phyloP scores from a whole-genome alignment of 1,140 invertebrate species.

The Drosophila truncata region DNA sequence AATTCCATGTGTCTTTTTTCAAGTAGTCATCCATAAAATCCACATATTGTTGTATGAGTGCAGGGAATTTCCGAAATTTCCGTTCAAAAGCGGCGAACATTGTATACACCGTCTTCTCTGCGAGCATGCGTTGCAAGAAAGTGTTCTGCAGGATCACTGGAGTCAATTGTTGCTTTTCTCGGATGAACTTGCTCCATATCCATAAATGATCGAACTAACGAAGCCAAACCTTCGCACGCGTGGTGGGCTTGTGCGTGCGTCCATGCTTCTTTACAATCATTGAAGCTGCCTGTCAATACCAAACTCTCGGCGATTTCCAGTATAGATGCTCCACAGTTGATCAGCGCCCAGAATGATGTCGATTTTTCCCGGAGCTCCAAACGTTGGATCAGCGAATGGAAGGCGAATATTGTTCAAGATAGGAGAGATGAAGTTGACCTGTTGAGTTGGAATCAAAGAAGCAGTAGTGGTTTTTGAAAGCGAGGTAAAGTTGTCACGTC shows the following conservation, averaged over 20 bases:
- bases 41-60: no score
- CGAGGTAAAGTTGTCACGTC: no score
- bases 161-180: neutral
- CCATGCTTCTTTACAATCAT: no score
- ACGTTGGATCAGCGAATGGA: neutral
- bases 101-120: neutral
- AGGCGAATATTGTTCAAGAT: constrained; percentile 1
- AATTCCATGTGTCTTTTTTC: no score
- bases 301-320: constrained; percentile 1
- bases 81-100: no score
- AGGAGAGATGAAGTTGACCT: neutral
- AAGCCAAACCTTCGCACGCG: no score
- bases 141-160: constrained; percentile 3
- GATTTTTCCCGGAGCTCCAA: no score
- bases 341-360: neutral
- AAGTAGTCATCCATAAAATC: constrained; percentile 1
- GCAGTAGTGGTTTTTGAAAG: neutral
- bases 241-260: no score
- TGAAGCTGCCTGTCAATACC: neutral
- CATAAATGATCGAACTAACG: no score
- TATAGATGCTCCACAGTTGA: constrained; percentile 1
- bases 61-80: no score
- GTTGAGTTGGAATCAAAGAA: neutral
- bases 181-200: neutral
- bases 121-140: constrained; percentile 3